A percentile compares a stretch with the other conserved stretches of the same genome.
Evolutionary conservation across 2,888 invertebrate genomes (phyloP).

Genomic region (Eupithecia inturbata): DNA sequence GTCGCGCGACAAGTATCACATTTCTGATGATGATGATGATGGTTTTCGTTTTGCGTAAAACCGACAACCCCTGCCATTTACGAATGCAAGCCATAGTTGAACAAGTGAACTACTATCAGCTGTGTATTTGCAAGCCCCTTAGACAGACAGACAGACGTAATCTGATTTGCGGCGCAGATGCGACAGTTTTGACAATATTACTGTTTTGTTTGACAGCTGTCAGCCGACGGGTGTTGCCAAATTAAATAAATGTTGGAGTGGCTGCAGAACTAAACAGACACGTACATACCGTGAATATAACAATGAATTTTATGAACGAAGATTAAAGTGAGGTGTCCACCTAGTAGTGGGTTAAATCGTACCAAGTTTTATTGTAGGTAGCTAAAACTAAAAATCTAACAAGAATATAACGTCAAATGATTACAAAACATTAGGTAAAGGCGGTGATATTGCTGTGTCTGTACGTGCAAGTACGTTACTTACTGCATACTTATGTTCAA

Average conservation of each 20-base stretch:
- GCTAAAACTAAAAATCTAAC: too few relatives aligned
- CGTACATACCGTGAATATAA: background rate
- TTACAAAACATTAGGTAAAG: too few relatives aligned
- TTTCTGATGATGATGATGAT: too few relatives aligned
- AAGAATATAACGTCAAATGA: too few relatives aligned
- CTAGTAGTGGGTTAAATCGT: too few relatives aligned
- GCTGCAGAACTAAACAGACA: background rate
- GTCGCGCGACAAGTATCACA: too few relatives aligned
- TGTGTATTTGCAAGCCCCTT: conserved; percentile 33
- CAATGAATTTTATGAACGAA: background rate
- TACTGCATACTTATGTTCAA: too few relatives aligned
- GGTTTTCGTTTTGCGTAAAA: background rate
- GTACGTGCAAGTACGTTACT: too few relatives aligned
- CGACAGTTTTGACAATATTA: conserved; percentile 50
- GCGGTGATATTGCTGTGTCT: too few relatives aligned
- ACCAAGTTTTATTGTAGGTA: too few relatives aligned
- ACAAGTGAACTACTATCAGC: conserved; percentile 6
- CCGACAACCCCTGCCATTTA: background rate
- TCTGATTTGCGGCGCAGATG: conserved; percentile 59
- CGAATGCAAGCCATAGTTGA: background rate
- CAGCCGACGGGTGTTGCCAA: conserved; percentile 12
- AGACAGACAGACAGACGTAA: conserved; percentile 57
- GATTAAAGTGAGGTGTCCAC: background rate
- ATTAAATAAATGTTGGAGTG: conserved; percentile 12
- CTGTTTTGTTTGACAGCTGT: conserved; percentile 44